Evolutionary conservation across 2,113 vertebrate genomes (phyloP).

Genomic region (Morone chrysops): DNA sequence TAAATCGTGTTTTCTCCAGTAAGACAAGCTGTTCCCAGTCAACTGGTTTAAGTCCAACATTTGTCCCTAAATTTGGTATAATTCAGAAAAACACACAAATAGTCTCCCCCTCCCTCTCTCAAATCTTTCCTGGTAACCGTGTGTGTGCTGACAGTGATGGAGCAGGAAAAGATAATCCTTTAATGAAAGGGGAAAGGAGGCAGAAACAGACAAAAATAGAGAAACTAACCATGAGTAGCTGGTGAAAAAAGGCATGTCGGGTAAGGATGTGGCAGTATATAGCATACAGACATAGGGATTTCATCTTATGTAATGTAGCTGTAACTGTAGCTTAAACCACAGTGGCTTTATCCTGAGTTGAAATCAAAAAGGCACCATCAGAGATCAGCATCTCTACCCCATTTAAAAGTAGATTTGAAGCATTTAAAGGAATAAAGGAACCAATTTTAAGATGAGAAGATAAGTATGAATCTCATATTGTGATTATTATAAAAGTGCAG

Average conservation of each 20-base stretch:
- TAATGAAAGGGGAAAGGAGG: background rate
- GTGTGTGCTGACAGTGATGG: conserved; percentile 24
- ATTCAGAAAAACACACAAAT: conserved; percentile 5
- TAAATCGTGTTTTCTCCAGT: background rate
- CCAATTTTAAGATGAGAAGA: background rate
- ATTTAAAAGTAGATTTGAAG: background rate
- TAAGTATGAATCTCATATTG: background rate
- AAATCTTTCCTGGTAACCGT: conserved; percentile 17
- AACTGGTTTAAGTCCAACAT: conserved; percentile 1
- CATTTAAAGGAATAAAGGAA: background rate
- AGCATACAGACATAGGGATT: background rate
- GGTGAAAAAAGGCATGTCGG: background rate
- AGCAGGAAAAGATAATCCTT: conserved; percentile 27
- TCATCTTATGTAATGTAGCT: background rate
- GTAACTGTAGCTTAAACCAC: background rate
- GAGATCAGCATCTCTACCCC: background rate
- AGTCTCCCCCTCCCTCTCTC: background rate
- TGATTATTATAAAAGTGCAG: background rate
- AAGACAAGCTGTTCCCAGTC: conserved; percentile 5
- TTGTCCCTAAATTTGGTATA: conserved; percentile 1
- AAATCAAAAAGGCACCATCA: background rate
- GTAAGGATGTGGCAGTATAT: background rate
- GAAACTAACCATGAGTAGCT: background rate
- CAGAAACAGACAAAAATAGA: background rate
- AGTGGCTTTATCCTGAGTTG: background rate